These are phyloP conservation scores for Darevskia nairensis DNA, from an alignment of 2,797 vertebrate genomes.

Conservation along the genomic window DNA sequence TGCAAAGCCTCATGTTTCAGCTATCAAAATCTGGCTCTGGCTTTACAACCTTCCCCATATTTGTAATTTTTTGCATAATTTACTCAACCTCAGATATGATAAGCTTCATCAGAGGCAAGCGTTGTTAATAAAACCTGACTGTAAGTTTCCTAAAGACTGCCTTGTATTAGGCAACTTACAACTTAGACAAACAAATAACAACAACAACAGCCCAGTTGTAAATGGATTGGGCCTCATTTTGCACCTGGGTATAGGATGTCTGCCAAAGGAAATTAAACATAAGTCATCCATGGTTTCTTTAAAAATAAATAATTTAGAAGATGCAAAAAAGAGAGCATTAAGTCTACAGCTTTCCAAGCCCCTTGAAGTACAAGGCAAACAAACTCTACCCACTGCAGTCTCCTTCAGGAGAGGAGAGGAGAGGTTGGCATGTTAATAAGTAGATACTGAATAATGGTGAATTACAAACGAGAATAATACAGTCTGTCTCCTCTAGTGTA, in stretches of 20 bases:
- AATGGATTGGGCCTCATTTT: slow-evolving; percentile 29
- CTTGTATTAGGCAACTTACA: too few species aligned
- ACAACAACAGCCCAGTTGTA: not conserved
- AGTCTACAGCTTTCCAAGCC: not conserved
- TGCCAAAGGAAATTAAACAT: slow-evolving; percentile 59
- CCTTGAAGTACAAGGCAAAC: not conserved
- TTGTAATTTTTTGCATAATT: not conserved
- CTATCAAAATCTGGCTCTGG: slow-evolving; percentile 8
- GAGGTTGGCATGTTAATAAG: fast-evolving
- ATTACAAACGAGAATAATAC: not conserved
- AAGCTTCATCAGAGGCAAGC: not conserved
- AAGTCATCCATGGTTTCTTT: slow-evolving; percentile 50
- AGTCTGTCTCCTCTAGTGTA: fast-evolving
- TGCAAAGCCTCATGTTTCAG: slow-evolving; percentile 18
- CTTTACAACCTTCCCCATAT: not conserved
- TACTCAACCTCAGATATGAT: not conserved
- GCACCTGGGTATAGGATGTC: slow-evolving; percentile 20
- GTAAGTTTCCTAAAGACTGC: too few species aligned
- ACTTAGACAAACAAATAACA: too few species aligned
- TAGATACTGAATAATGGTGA: fast-evolving
- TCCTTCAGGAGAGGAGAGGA: not conserved
- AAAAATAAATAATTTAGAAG: not conserved
- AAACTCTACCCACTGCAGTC: not conserved
- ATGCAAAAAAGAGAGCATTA: not conserved
- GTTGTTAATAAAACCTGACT: too few species aligned